Evolutionary conservation across 2,888 invertebrate species (phyloP).

Genomic region (Stegophylla sp.): DNA sequence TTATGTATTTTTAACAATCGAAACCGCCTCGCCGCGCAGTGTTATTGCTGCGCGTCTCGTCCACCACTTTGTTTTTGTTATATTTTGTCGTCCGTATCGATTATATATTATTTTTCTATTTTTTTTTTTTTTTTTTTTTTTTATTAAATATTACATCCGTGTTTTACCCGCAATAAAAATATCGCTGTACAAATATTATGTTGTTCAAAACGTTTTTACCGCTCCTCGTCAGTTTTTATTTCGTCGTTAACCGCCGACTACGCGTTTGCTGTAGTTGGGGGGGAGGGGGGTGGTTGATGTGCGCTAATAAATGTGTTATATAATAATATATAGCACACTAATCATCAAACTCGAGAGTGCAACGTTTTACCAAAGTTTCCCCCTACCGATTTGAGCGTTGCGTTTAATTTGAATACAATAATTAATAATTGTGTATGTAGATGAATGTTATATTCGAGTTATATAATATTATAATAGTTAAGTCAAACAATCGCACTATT

Average conservation of each 20-base stretch:
- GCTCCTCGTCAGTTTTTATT: not conserved
- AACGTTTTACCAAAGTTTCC: constrained; percentile 25
- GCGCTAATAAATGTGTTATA: not conserved
- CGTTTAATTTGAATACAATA: constrained; percentile 19
- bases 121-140: too few relatives aligned
- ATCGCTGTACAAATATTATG: not conserved
- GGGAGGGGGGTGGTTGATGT: not conserved
- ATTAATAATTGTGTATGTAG: too few relatives aligned
- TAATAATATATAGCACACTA: too few relatives aligned
- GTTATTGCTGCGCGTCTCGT: not conserved
- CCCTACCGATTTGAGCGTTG: not conserved
- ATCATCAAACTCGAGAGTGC: constrained; percentile 16
- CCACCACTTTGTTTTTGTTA: not conserved
- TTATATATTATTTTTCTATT: not conserved
- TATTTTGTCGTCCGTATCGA: not conserved
- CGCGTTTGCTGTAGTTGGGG: not conserved
- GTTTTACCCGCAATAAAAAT: not conserved
- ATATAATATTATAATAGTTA: constrained; percentile 32
- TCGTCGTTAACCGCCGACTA: not conserved
- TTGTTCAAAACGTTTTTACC: not conserved
- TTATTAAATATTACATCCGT: too few relatives aligned
- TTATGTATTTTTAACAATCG: constrained; percentile 38
- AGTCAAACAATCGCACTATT: constrained; percentile 5
- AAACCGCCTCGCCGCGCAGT: not conserved
- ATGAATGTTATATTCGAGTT: not conserved